phyloP scores from a whole-genome alignment of 2,888 invertebrate species.

The Anoplius nigerrimus region DNA sequence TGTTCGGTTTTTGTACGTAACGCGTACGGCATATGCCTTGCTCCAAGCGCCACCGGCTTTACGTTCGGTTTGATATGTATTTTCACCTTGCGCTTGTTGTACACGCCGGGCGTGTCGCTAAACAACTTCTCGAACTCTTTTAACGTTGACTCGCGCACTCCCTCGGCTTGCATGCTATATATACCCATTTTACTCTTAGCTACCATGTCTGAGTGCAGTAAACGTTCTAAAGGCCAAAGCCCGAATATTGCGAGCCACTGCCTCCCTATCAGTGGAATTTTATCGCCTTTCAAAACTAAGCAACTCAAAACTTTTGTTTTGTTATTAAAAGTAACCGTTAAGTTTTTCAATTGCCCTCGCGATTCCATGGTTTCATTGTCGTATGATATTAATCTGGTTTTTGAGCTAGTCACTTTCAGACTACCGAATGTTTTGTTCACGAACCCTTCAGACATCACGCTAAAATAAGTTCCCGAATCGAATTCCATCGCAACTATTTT shows the following conservation, averaged over 20 bases:
- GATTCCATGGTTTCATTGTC: slow-evolving; percentile 15
- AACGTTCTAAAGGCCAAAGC: slow-evolving; percentile 28
- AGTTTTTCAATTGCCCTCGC: slow-evolving; percentile 19
- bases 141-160: slow-evolving; percentile 5
- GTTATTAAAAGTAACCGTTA: slow-evolving; percentile 19
- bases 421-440: slow-evolving; percentile 16
- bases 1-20: slow-evolving; percentile 12
- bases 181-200: slow-evolving; percentile 14
- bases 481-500: slow-evolving; percentile 30
- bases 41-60: slow-evolving; percentile 24
- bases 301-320: slow-evolving; percentile 19
- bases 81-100: slow-evolving; percentile 31
- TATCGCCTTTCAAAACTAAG: slow-evolving; percentile 29
- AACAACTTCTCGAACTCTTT: slow-evolving; percentile 27
- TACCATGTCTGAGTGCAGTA: not conserved
- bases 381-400: slow-evolving; percentile 14
- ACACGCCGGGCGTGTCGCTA: slow-evolving; percentile 27
- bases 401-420: slow-evolving; percentile 18
- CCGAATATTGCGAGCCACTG: slow-evolving; percentile 33
- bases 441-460: slow-evolving; percentile 27
- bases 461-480: slow-evolving; percentile 38
- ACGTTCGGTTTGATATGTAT: slow-evolving; percentile 25
- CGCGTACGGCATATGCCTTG: slow-evolving; percentile 30
- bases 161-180: slow-evolving; percentile 1
- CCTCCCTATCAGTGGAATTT: slow-evolving; percentile 31